Conservation (phyloP, 2,113 vertebrate genomes). For the Heptranchias perlo region DNA sequence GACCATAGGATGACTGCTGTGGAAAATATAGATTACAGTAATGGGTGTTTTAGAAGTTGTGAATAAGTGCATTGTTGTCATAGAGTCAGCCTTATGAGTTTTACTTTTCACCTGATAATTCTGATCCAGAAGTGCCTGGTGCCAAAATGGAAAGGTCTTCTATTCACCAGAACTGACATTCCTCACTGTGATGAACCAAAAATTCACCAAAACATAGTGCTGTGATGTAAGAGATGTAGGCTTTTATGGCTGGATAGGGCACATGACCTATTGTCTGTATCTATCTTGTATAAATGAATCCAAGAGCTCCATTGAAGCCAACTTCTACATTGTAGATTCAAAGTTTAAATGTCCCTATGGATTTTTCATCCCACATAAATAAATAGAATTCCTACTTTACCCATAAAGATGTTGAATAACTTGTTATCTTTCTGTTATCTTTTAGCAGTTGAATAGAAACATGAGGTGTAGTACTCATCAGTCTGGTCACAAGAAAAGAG, state of each 20-base stretch:
- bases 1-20: background rate
- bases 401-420: background rate
- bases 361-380: background rate
- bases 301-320: background rate
- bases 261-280: background rate
- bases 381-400: background rate
- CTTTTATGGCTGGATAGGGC: background rate
- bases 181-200: background rate
- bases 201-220: background rate
- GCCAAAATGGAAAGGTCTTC: background rate
- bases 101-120: background rate
- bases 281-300: background rate
- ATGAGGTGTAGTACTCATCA: background rate
- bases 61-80: background rate
- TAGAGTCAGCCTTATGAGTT: background rate
- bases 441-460: slow-evolving; percentile 9
- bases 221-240: background rate
- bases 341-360: background rate
- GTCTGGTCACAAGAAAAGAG: background rate
- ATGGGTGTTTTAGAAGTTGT: background rate
- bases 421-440: background rate
- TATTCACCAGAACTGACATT: background rate
- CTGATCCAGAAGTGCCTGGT: background rate
- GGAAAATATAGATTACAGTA: background rate
- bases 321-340: background rate